Evolutionary conservation across 2,888 invertebrate species (phyloP).

Genomic region (Lymantria monacha): DNA sequence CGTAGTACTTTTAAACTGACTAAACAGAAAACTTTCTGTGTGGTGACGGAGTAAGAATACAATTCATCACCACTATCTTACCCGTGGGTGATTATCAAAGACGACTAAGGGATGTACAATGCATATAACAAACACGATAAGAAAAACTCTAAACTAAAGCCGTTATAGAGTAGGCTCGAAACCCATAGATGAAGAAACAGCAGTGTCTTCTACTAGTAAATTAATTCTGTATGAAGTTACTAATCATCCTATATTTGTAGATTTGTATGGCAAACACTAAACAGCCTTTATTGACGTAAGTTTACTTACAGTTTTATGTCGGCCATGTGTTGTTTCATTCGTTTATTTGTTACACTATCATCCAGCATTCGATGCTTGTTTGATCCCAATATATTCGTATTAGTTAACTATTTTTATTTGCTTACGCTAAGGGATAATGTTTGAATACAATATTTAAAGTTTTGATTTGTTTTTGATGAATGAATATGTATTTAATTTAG

Average conservation of each 20-base stretch:
- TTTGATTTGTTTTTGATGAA: neutral
- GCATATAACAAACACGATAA: too few relatives aligned
- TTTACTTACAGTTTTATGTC: constrained; percentile 48
- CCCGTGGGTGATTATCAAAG: too few relatives aligned
- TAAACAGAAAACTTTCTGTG: too few relatives aligned
- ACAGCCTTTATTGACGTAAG: constrained; percentile 44
- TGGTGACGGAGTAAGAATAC: too few relatives aligned
- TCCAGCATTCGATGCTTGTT: constrained; percentile 39
- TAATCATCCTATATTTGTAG: constrained; percentile 14
- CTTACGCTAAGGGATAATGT: constrained; percentile 9
- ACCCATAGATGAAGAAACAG: too few relatives aligned
- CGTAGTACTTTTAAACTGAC: too few relatives aligned
- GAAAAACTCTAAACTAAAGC: too few relatives aligned
- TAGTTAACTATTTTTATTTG: constrained; percentile 33
- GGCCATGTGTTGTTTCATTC: constrained; percentile 56
- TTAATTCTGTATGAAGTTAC: neutral
- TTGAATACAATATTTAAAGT: neutral
- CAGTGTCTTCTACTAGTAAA: too few relatives aligned
- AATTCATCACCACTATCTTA: too few relatives aligned
- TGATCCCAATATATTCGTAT: constrained; percentile 37
- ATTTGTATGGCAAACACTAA: constrained; percentile 32
- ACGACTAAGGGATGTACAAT: too few relatives aligned
- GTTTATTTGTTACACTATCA: constrained; percentile 46
- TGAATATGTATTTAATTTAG: too few relatives aligned
- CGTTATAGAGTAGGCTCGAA: too few relatives aligned